Evolutionary conservation across 2,888 invertebrate genomes (phyloP), one percentile per base, ranked within the genome.

Genomic region (Cerastis rubricosa): DNA sequence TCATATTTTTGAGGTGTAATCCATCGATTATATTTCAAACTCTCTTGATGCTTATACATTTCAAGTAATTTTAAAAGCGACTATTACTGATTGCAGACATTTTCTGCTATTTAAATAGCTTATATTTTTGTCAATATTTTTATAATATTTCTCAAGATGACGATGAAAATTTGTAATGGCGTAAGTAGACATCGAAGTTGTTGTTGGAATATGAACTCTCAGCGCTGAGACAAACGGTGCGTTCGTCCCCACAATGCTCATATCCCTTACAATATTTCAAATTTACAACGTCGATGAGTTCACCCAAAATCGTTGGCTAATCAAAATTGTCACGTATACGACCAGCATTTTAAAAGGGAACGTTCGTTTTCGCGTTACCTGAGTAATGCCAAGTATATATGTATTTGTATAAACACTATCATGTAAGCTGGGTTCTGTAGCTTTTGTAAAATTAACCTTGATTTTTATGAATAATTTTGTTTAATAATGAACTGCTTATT

Each of bases 261-360:
- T 17, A 8, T 57, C 57, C 25, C 22, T 51, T 8, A 25, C 12
- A 14, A 25, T 6, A 57, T 57, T 57, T 57, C 14, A 25, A 57
- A 57, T 57, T 7, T 25, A 14, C 57, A 57, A 9, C 29, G 19
- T 14, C 35, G 19, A 54, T n/a, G 86, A 87, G 87, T 87, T 76
- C 87, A 87, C 87, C 87, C 87, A 87, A 82, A 76, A 65, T 69
- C 76, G 66, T 14, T 12, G 59, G 78, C 84, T 80, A 87, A 81
- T 76, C n/a, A 82, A 82, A 84, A 74, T 78, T 76, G 87, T 84
- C 83, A 68, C 49, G 1, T 87, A 86, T 65, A 85, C 72, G 87
- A 87, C 85, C 80, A 87, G 87, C 87, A 78, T 61, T 77, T 80
- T 70, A 11, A 70, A 69, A 69, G 14, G 19, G 72, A 78, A 54